Percentiles rank a stretch among this genome's conserved stretches.
Evolutionary conservation across 1,140 invertebrate species (phyloP).

Genomic region (Andricus grossulariae): DNA sequence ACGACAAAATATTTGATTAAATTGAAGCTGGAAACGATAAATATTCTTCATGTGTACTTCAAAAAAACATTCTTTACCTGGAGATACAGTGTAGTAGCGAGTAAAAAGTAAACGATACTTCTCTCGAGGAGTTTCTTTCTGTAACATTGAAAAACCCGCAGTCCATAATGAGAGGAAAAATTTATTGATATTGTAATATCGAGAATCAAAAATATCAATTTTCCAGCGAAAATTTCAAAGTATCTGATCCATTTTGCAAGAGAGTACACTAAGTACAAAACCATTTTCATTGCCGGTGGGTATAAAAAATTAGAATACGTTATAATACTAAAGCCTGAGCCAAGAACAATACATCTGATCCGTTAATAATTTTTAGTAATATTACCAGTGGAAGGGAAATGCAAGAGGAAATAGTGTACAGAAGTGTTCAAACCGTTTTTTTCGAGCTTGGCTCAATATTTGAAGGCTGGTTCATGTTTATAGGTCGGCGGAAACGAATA

Average conservation of each 20-base stretch:
- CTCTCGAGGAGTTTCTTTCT: not conserved
- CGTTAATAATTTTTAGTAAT: not conserved
- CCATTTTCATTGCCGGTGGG: not conserved
- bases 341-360: not conserved
- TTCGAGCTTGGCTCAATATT: not conserved
- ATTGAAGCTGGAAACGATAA: too few species aligned
- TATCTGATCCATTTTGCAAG: not conserved
- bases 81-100: not conserved
- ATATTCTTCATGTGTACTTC: too few species aligned
- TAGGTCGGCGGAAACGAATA: not conserved
- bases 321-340: not conserved
- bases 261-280: not conserved
- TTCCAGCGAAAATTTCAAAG: not conserved
- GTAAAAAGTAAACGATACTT: not conserved
- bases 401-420: not conserved
- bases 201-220: slow-evolving; percentile 1
- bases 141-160: not conserved
- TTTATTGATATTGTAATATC: not conserved
- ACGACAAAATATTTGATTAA: too few species aligned
- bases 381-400: not conserved
- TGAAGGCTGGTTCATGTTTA: not conserved
- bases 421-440: not conserved
- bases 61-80: not conserved
- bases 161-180: not conserved
- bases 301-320: not conserved